Percentiles rank a stretch among this genome's conserved stretches.
These are phyloP conservation scores for Tinea trinotella DNA, from an alignment of 2,888 invertebrate genomes.

Conservation along the genomic window DNA sequence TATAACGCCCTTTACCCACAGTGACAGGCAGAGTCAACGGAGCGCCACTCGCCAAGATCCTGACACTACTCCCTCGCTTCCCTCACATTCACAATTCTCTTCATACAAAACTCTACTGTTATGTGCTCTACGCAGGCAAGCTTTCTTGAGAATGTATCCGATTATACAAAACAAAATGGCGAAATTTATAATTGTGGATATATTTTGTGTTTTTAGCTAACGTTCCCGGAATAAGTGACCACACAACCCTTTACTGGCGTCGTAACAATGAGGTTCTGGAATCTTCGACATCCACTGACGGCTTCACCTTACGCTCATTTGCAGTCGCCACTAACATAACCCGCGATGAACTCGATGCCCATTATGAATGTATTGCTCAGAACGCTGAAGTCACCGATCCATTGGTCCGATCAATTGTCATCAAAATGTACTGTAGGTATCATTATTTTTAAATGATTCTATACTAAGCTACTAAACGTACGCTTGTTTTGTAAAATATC, in stretches of 20 bases:
- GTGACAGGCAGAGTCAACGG: too few relatives aligned
- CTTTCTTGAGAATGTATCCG: too few relatives aligned
- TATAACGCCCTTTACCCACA: too few relatives aligned
- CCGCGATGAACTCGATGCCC: constrained; percentile 42
- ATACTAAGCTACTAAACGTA: too few relatives aligned
- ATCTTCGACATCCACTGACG: constrained; percentile 29
- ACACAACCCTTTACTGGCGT: constrained; percentile 46
- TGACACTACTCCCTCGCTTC: too few relatives aligned
- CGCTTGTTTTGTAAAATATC: too few relatives aligned
- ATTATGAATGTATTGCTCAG: constrained; percentile 47
- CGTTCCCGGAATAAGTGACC: constrained; percentile 31
- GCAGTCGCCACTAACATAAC: constrained; percentile 34
- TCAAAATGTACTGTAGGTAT: constrained; percentile 54
- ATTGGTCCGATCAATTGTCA: constrained; percentile 34
- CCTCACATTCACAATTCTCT: too few relatives aligned
- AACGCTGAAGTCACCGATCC: constrained; percentile 53
- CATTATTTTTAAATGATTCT: too few relatives aligned
- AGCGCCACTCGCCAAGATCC: too few relatives aligned
- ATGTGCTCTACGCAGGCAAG: too few relatives aligned
- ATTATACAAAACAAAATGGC: too few relatives aligned
- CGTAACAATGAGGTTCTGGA: constrained; percentile 40
- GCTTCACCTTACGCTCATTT: constrained; percentile 35
- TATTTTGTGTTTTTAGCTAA: not conserved
- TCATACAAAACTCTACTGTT: too few relatives aligned
- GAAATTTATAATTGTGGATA: not conserved